Evolutionary conservation across 2,797 vertebrate genomes (phyloP).

Genomic region (Anas flavirostris): DNA sequence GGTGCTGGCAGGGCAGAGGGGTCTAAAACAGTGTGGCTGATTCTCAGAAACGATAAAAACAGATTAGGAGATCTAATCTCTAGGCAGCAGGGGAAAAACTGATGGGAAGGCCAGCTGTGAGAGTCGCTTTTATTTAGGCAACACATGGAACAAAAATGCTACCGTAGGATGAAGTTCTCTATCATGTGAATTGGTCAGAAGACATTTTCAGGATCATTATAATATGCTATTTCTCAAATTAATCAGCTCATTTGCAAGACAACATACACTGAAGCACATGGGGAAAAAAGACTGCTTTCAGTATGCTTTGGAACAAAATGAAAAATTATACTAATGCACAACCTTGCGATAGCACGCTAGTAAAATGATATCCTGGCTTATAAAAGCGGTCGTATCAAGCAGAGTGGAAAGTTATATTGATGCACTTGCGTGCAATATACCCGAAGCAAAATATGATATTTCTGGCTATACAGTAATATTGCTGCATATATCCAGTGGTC

Average conservation of each 20-base stretch:
- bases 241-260: not conserved
- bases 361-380: not conserved
- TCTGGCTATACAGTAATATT: not conserved
- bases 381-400: not conserved
- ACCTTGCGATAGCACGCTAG: not conserved
- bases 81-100: constrained; percentile 30
- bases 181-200: not conserved
- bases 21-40: constrained; percentile 35
- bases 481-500: not conserved
- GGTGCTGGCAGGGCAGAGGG: constrained; percentile 13
- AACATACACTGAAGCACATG: not conserved
- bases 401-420: not conserved
- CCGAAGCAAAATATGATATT: not conserved
- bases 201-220: constrained; percentile 18
- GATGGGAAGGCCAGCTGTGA: constrained; percentile 66
- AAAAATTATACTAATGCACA: not conserved
- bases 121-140: constrained; percentile 39
- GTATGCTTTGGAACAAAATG: not conserved
- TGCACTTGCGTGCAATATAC: not conserved
- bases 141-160: constrained; percentile 6
- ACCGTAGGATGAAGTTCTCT: not conserved
- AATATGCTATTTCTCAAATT: not conserved
- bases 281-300: not conserved
- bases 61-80: constrained; percentile 50
- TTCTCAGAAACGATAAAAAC: constrained; percentile 61